These are phyloP conservation scores for Pseudomugil gertrudae DNA, from an alignment of 2,797 vertebrate genomes.

Conservation along the genomic window DNA sequence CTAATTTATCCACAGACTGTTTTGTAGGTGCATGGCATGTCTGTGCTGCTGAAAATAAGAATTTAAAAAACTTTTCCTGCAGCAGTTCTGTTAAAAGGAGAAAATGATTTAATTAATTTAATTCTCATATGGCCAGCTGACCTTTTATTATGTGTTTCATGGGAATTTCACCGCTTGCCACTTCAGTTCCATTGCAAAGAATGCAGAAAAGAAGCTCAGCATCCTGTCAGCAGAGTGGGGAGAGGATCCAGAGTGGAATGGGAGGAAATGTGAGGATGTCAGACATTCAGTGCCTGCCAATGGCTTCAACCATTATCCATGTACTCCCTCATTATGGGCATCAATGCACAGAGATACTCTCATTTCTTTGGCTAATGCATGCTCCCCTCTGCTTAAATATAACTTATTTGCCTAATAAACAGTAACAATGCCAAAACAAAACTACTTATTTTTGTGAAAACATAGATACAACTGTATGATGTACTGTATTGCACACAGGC, in stretches of 20 bases:
- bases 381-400: slow-evolving; percentile 36
- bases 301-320: slow-evolving; percentile 51
- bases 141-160: slow-evolving; percentile 14
- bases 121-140: background rate
- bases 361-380: slow-evolving; percentile 57
- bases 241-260: slow-evolving; percentile 30
- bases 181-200: slow-evolving; percentile 39
- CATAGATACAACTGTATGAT: background rate
- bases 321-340: slow-evolving; percentile 58
- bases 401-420: slow-evolving; percentile 7
- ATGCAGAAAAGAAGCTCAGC: slow-evolving; percentile 48
- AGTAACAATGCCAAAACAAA: slow-evolving; percentile 42
- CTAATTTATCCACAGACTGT: no score
- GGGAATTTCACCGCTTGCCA: slow-evolving; percentile 26
- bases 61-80: no score
- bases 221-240: slow-evolving; percentile 47
- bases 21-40: no score
- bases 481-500: background rate
- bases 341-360: slow-evolving; percentile 72
- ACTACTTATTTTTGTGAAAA: slow-evolving; percentile 33
- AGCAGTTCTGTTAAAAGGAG: no score
- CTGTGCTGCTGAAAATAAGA: no score
- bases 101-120: background rate
- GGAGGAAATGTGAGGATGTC: slow-evolving; percentile 49
- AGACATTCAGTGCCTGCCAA: slow-evolving; percentile 79